Evolutionary conservation across 2,797 vertebrate genomes (phyloP).

Genomic region (Prunella strophiata): DNA sequence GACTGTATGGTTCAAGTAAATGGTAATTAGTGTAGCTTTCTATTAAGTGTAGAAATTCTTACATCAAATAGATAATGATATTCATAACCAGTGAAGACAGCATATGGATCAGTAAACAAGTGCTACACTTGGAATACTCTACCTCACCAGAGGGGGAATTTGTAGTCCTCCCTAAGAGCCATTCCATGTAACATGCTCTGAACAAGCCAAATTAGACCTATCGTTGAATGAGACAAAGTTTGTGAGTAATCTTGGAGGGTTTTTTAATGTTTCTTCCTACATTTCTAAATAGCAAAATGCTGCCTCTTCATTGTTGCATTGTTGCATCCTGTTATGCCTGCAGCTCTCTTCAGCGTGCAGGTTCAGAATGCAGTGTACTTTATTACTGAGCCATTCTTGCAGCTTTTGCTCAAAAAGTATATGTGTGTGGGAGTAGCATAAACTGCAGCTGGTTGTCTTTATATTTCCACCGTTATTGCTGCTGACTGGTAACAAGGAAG

Average conservation of each 20-base stretch:
- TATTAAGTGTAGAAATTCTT: not conserved
- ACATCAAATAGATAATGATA: not conserved
- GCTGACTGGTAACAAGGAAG: not conserved
- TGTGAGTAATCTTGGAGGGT: not conserved
- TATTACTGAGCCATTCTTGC: not conserved
- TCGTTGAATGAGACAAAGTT: not conserved
- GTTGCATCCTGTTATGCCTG: not conserved
- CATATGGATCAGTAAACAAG: not conserved
- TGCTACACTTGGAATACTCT: not conserved
- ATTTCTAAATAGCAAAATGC: not conserved
- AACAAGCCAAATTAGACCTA: not conserved
- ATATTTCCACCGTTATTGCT: not conserved
- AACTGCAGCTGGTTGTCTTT: constrained; percentile 15
- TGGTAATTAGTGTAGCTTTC: not conserved
- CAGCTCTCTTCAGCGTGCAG: not conserved
- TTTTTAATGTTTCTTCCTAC: not conserved
- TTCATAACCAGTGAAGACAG: not conserved
- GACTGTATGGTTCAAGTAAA: not conserved
- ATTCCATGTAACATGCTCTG: not conserved
- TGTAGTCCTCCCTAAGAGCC: not conserved
- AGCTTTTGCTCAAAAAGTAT: not conserved
- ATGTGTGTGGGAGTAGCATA: not conserved
- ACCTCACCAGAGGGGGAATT: not conserved
- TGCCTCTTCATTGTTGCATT: not conserved
- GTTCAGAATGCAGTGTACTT: not conserved